Base-by-base conservation (phyloP, 2,888 invertebrate species). In the Drosophila subsilvestris region DNA sequence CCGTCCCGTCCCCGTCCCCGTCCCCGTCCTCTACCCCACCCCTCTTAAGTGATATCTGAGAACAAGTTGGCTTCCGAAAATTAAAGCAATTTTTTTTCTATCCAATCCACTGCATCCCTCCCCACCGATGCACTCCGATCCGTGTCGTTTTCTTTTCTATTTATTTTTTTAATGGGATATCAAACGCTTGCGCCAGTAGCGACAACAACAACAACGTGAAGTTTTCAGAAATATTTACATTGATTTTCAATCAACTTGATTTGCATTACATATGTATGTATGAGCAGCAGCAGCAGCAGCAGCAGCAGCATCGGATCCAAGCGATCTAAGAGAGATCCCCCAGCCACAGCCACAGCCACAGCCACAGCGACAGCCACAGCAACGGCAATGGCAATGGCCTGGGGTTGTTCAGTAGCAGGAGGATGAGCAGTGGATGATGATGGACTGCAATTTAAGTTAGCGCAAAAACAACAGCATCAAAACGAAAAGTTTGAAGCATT, bases 161-260 rank as follows among this genome's bases (percentile, higher is more conserved):
- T 25, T 43, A 18, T 51, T 42, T 69, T 49, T 73, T 63, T 60
- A 63, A 58, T 72, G 43, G 17, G 53, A 59, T 57, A 69, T 72
- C 78, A 63, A 70, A 69, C 70, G 60, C 55, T 59, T 70, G 69
- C 69, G 70, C 43, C 67, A 66, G 66, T 54, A 69, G 68, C 65
- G 63, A 55, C 17, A 50, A 37, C 17, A 50, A 37, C 17, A 48
- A 37, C 69, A 62, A 45, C 62, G 53, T 59, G 18, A 57, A 43
- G 42, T 63, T 68, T 78, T 75, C 79, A 75, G 79, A 70, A 70
- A 82, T 82, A 80, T 86, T 82, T 86, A 86, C 78, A 86, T 82
- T 86, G 71, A 80, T 86, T 86, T 83, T 80, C 78, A 83, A 83
- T 86, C 80, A 85, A 81, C 63, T 63, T 56, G 62, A 85, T 87